Percentiles rank a stretch among this genome's conserved stretches.
These are phyloP conservation scores for Okamejei kenojei DNA, from an alignment of 2,797 vertebrate species.

Conservation along the genomic window DNA sequence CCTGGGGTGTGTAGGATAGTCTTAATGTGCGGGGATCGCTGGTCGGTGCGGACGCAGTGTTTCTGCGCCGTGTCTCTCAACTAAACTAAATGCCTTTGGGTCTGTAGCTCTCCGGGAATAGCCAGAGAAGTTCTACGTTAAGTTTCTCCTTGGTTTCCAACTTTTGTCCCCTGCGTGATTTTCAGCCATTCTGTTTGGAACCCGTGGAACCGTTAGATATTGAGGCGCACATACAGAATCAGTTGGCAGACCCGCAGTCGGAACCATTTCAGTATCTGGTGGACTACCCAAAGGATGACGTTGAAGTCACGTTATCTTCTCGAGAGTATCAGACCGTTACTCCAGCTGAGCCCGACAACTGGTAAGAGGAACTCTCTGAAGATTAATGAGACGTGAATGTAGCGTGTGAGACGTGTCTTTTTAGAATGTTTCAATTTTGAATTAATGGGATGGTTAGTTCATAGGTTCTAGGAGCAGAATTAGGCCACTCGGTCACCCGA, in stretches of 20 bases:
- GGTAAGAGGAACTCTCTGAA: neutral
- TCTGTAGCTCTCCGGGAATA: neutral
- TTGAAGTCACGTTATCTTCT: neutral
- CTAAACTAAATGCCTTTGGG: no score
- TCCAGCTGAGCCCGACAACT: neutral
- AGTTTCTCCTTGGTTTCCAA: neutral
- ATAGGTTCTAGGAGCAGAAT: no score
- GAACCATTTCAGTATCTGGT: neutral
- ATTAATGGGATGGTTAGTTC: neutral
- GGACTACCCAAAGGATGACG: slow-evolving; percentile 13
- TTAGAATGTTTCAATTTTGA: neutral
- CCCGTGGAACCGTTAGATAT: neutral
- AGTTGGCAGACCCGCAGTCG: neutral
- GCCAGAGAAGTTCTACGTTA: neutral
- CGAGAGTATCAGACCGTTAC: neutral
- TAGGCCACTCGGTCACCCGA: no score
- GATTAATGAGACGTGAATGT: neutral
- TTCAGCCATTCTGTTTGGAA: neutral
- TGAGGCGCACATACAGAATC: neutral
- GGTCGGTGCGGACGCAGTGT: no score
- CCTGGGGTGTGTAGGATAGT: no score
- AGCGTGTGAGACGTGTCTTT: neutral
- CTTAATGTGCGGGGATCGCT: no score
- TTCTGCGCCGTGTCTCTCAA: no score
- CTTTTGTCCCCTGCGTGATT: neutral